These are phyloP conservation scores for Antheraea assamensis DNA, from an alignment of 2,888 invertebrate genomes.

Conservation along the genomic window DNA sequence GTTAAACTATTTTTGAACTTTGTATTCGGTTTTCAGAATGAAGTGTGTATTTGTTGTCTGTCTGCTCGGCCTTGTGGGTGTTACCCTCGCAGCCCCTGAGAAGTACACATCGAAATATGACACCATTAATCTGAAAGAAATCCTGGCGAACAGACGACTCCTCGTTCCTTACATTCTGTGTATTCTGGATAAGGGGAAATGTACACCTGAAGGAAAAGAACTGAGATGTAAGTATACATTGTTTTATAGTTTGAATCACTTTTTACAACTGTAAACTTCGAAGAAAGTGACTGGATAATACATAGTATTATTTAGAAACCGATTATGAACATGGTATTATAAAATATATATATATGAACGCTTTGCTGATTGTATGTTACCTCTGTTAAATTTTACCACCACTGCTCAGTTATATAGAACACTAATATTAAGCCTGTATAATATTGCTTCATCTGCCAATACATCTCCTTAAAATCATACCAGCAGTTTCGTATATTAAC, in stretches of 20 bases:
- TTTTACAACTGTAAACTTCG: not conserved
- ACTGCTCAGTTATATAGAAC: too few relatives aligned
- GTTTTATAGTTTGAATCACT: not conserved
- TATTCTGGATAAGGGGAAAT: slow-evolving; percentile 82
- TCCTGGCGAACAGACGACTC: slow-evolving; percentile 84
- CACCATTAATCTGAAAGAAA: slow-evolving; percentile 84
- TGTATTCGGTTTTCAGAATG: slow-evolving; percentile 49
- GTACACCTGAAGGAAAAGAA: slow-evolving; percentile 85
- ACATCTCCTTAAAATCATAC: too few relatives aligned
- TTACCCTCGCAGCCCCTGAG: slow-evolving; percentile 36
- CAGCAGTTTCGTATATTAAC: too few relatives aligned
- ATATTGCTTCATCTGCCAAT: too few relatives aligned
- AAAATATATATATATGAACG: too few relatives aligned
- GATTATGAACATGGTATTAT: too few relatives aligned
- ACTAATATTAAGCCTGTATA: too few relatives aligned
- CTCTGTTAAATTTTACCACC: not conserved
- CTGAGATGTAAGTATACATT: slow-evolving; percentile 26
- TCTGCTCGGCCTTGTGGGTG: slow-evolving; percentile 52
- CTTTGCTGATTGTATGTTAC: too few relatives aligned
- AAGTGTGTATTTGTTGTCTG: slow-evolving; percentile 47
- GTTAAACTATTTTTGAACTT: slow-evolving; percentile 1
- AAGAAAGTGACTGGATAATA: not conserved
- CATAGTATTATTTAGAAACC: too few relatives aligned
- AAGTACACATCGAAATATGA: slow-evolving; percentile 86
- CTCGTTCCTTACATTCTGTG: slow-evolving; percentile 86